Evolutionary conservation across 2,113 vertebrate genomes (phyloP).

Genomic region (Nyctibius bracteatus): DNA sequence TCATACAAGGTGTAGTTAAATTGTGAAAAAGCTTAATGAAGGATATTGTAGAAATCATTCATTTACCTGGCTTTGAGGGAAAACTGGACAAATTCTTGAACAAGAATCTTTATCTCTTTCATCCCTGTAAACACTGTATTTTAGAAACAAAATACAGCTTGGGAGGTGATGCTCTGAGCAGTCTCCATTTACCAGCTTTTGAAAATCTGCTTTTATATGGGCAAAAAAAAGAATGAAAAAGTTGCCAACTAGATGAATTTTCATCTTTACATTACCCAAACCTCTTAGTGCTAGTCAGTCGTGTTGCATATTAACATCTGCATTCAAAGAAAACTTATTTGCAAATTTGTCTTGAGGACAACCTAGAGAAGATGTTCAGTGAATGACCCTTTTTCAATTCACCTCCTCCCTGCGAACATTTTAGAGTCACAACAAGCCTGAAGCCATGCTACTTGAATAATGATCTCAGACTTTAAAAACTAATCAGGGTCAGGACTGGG

Average conservation of each 20-base stretch:
- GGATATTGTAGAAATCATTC: background rate
- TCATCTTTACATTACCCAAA: background rate
- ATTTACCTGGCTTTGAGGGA: background rate
- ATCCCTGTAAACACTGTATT: background rate
- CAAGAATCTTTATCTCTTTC: background rate
- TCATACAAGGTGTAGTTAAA: background rate
- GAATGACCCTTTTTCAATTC: background rate
- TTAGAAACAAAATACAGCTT: background rate
- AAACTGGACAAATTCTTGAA: background rate
- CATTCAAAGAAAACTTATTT: background rate
- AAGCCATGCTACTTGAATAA: background rate
- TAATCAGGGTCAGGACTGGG: background rate
- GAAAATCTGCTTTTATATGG: background rate
- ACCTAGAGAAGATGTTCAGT: background rate
- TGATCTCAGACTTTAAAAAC: background rate
- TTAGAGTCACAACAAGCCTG: background rate
- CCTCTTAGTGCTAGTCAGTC: background rate
- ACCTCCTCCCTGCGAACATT: background rate
- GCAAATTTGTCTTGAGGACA: background rate
- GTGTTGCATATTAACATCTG: background rate
- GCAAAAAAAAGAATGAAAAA: background rate
- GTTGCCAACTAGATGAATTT: background rate
- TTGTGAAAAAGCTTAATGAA: background rate
- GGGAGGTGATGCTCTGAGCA: background rate
- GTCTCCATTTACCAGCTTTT: background rate